These are phyloP conservation scores for Gouania willdenowi DNA, from an alignment of 2,797 vertebrate species.

Conservation along the genomic window DNA sequence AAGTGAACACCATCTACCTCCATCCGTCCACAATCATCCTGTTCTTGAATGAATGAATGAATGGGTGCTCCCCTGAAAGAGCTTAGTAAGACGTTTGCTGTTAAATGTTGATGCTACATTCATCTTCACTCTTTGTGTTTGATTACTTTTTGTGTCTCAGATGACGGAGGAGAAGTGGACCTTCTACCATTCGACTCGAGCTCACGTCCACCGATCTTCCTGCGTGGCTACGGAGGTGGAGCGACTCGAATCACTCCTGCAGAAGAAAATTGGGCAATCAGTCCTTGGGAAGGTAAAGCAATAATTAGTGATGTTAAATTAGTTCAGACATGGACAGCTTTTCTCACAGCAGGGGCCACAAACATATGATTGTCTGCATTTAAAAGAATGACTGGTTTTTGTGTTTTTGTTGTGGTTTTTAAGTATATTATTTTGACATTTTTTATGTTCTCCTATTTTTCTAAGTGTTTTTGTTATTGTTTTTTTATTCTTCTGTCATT, in stretches of 20 bases:
- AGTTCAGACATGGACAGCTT: background rate
- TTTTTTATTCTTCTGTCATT: too few relatives aligned
- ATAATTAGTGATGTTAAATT: background rate
- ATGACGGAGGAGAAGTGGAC: conserved; percentile 92
- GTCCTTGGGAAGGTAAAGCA: conserved; percentile 87
- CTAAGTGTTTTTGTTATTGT: too few relatives aligned
- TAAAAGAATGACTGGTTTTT: too few relatives aligned
- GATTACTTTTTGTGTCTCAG: conserved; percentile 55
- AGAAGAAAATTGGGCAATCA: conserved; percentile 93
- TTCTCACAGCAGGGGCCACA: too few relatives aligned
- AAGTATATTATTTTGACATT: too few relatives aligned
- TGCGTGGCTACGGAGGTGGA: conserved; percentile 91
- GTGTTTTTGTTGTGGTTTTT: too few relatives aligned
- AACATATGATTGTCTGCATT: too few relatives aligned
- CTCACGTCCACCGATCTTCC: conserved; percentile 87
- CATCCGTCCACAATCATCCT: background rate
- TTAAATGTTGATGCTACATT: background rate
- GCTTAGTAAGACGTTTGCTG: too few relatives aligned
- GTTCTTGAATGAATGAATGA: too few relatives aligned
- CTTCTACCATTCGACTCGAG: conserved; percentile 86
- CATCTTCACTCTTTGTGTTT: background rate
- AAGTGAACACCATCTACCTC: conserved; percentile 48
- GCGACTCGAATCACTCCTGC: conserved; percentile 81
- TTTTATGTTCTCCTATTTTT: too few relatives aligned
- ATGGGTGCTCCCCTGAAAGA: background rate